These are phyloP conservation scores for Micoletzkya japonica DNA, from an alignment of 2,888 invertebrate species.

Conservation along the genomic window DNA sequence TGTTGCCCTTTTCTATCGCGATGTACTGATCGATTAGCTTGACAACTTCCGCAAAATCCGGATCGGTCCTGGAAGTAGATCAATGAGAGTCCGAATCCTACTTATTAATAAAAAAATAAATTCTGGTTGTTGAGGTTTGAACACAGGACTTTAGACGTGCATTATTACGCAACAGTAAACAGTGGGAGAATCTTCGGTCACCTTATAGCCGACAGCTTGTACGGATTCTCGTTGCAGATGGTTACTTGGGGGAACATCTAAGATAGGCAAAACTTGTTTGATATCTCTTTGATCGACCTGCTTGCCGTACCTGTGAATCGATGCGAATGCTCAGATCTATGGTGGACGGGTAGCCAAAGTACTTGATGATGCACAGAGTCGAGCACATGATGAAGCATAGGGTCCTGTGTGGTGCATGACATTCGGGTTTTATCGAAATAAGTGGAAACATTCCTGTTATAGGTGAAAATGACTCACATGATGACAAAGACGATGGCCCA, in stretches of 20 bases:
- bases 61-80: neutral
- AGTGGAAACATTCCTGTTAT: no score
- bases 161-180: no score
- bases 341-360: constrained; percentile 16
- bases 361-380: constrained; percentile 1
- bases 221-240: constrained; percentile 24
- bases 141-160: no score
- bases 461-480: no score
- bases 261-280: no score
- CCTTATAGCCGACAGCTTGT: constrained; percentile 4
- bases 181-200: no score
- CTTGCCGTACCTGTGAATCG: neutral
- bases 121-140: no score
- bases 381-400: constrained; percentile 18
- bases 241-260: constrained; percentile 9
- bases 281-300: no score
- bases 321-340: constrained; percentile 4
- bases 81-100: no score
- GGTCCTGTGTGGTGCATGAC: no score
- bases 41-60: neutral
- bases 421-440: no score
- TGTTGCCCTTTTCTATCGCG: neutral
- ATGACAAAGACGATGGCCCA: neutral
- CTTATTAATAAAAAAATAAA: no score
- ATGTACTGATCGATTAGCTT: constrained; percentile 2